Base-by-base conservation (phyloP, 2,888 invertebrate species). In the Xylocampa areola region DNA sequence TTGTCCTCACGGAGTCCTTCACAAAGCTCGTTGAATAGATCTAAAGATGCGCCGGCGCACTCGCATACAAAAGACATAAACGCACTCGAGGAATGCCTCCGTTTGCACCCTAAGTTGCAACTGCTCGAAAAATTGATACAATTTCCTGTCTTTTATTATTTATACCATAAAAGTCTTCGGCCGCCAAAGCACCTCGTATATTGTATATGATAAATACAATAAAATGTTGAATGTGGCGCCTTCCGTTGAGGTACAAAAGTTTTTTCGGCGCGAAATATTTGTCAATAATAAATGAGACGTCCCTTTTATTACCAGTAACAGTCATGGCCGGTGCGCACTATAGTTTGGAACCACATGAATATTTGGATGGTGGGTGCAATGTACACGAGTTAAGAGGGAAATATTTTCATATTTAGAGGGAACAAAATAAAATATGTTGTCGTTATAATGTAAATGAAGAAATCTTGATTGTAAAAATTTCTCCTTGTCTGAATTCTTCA, bases 261-360 rank as follows among this genome's bases (percentile, higher is more conserved):
- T 90, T 87, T 90, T 90, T 88, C 73, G 79, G 81, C 82, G 90
- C 89, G 91, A 92, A 92, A 92, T 92, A 92, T 93, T 92, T 93
- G 91, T 92, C 90, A 93, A 92, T 92, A 93, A 92, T 93, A 92
- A 93, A 91, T 92, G 90, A 93, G 92, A 91, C 90, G 91, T 93
- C 85, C 89, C 80, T 89, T 92, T 92, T 92, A 92, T 91, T 87
- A 84, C 82, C 75, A 79, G 83, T 80, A 87, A 88, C 86, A 86
- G 88, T 87, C 85, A 86, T 84, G 43, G 84, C 70, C 79, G 74
- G 77, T 81, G 82, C 79, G 75, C 73, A 81, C 80, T 83, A 79
- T 79, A 84, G 85, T 82, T 84, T 83, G 82, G 82, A 85, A 76
- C 82, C 85, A 81, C 83, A 86, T 85, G 82, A 85, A 88, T 89